These are phyloP conservation scores for Galeopterus variegatus DNA, from an alignment of 2,113 vertebrate species.

Conservation along the genomic window DNA sequence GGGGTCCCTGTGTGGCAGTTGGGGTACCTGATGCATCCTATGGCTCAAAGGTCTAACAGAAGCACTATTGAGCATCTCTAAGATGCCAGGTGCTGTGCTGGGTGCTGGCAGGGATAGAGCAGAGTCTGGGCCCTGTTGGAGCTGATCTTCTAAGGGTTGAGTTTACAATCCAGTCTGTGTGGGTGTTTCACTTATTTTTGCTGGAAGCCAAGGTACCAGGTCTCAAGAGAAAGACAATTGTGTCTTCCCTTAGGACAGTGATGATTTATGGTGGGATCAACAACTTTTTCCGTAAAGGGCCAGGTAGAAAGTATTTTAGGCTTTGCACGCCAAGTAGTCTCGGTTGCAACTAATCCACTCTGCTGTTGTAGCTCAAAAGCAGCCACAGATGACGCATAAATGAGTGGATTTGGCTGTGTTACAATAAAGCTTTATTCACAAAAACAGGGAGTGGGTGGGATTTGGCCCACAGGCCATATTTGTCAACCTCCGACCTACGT, in stretches of 20 bases:
- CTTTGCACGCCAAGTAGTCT: neutral
- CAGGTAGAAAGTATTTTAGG: slow-evolving; percentile 14
- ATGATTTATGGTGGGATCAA: neutral
- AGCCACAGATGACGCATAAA: slow-evolving; percentile 13
- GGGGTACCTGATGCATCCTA: neutral
- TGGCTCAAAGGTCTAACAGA: neutral
- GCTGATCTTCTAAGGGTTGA: slow-evolving; percentile 9
- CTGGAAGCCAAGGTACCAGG: neutral
- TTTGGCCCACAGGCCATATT: neutral
- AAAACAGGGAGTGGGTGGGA: neutral
- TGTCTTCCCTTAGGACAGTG: neutral
- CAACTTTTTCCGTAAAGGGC: neutral
- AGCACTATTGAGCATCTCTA: neutral
- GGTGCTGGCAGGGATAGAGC: neutral
- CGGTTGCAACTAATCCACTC: neutral
- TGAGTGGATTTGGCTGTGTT: neutral
- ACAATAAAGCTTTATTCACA: slow-evolving; percentile 28
- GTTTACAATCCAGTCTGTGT: neutral
- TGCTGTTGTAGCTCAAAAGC: neutral
- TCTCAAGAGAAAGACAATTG: slow-evolving; percentile 25
- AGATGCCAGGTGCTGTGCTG: neutral
- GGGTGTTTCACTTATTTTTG: neutral
- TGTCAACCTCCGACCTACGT: neutral
- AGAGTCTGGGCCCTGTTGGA: neutral
- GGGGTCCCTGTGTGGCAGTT: neutral